Percentiles rank a stretch among this genome's conserved stretches.
phyloP scores from a whole-genome alignment of 2,797 vertebrate genomes.

The Clarias pachynema region DNA sequence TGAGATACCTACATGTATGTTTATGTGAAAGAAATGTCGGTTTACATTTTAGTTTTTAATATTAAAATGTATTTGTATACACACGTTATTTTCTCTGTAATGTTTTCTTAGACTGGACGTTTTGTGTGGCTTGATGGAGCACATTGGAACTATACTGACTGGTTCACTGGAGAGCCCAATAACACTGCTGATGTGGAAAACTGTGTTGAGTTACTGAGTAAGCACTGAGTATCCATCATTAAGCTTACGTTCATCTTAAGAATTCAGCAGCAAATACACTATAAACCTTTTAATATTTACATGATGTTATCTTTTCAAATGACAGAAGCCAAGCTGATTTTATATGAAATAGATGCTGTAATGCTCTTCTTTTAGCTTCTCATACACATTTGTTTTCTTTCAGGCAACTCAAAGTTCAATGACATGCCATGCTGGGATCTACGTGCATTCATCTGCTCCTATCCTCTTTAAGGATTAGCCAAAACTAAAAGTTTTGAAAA shows the following conservation, averaged over 20 bases:
- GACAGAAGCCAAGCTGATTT: too few species aligned
- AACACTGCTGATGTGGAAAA: slow-evolving; percentile 50
- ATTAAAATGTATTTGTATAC: background rate
- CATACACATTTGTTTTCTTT: slow-evolving; percentile 26
- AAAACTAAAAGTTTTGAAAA: background rate
- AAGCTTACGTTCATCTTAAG: background rate
- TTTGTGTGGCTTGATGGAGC: slow-evolving; percentile 71
- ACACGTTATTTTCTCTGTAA: background rate
- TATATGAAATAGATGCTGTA: background rate
- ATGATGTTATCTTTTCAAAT: background rate
- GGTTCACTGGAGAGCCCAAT: slow-evolving; percentile 63
- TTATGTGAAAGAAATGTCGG: background rate
- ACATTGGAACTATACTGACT: slow-evolving; percentile 63
- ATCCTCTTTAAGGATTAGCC: slow-evolving; percentile 18
- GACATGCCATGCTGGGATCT: slow-evolving; percentile 63
- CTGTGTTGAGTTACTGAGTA: slow-evolving; percentile 64
- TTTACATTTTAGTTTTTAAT: background rate
- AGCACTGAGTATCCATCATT: slow-evolving; percentile 10
- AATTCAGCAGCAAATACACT: background rate
- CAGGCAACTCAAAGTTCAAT: slow-evolving; percentile 68
- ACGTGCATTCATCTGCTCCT: slow-evolving; percentile 68
- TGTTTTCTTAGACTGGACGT: slow-evolving; percentile 56
- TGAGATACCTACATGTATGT: slow-evolving; percentile 57
- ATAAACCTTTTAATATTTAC: background rate
- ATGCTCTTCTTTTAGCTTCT: background rate